Evolutionary conservation across 2,888 invertebrate species (phyloP), one percentile per base, ranked within the genome.

Genomic region (Apamea epomidion): DNA sequence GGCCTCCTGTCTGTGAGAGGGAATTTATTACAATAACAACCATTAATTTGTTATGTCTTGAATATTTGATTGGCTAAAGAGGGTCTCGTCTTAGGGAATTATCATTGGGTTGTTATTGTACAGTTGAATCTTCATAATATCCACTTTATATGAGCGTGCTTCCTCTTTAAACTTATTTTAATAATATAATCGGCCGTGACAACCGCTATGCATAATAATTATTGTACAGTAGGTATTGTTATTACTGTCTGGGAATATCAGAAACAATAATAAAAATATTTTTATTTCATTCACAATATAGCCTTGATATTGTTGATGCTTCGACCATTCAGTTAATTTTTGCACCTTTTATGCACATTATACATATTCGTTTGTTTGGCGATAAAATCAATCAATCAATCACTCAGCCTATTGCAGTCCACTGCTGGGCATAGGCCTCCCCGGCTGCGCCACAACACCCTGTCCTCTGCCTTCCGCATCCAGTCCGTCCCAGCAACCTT

Each of bases 141-240:
- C 14, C 14, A 68, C 51, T 80, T 65, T 70, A 21, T 45, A 75
- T 29, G 65, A 69, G 54, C 25, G 54, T 76, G 51, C 58, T 75
- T 81, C 64, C 75, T 68, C n/a, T 77, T 10, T 10, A 69, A 65
- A 70, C 54, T 72, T 73, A 76, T 69, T 81, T 71, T 70, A 64
- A n/a, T 48, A 25, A 51, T 48, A 60, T 62, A 72, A 73, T 68
- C 48, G 74, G 21, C 67, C 71, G 62, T 86, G 75, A 76, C 60
- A 74, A 78, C 25, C 16, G 42, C 21, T 81, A 58, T 37, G 62
- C 25, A 77, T 81, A 51, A 45, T 60, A 18, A 67, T 71, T 69
- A 69, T 29, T 75, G 21, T 62, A 16, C 21, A 45, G 37, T 5
- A 21, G 37, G 45, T 74, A 54, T 64, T 62, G 42, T 60, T 54